Evolutionary conservation across 2,797 vertebrate genomes (phyloP).

Genomic region (Hipposideros larvatus): DNA sequence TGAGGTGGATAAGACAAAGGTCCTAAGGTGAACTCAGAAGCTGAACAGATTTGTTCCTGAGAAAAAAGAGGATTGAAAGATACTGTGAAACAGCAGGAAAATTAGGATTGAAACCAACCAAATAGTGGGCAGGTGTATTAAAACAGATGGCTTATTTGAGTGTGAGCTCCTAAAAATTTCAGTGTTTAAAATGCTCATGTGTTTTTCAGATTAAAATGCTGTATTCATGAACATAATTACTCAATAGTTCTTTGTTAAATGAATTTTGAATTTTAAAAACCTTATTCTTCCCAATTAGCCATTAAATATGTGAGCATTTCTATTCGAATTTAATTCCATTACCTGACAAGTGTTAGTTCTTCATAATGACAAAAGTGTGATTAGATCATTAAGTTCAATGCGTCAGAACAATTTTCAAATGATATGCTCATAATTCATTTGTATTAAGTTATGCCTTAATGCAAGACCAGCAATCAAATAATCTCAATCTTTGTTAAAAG

Average conservation of each 20-base stretch:
- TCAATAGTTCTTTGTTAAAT: constrained; percentile 84
- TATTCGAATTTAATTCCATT: constrained; percentile 86
- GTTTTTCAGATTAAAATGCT: constrained; percentile 82
- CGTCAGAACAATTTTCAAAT: constrained; percentile 65
- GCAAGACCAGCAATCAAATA: background rate
- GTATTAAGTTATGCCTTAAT: constrained; percentile 33
- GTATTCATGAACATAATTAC: constrained; percentile 85
- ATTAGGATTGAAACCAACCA: constrained; percentile 4
- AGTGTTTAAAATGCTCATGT: constrained; percentile 67
- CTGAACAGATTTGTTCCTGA: background rate
- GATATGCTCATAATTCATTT: constrained; percentile 33
- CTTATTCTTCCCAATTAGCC: constrained; percentile 81
- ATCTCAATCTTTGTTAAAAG: constrained; percentile 29
- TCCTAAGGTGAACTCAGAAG: constrained; percentile 24
- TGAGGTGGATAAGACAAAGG: constrained; percentile 46
- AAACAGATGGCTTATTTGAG: constrained; percentile 63
- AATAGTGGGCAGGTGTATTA: constrained; percentile 62
- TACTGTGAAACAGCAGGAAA: constrained; percentile 56
- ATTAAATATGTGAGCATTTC: constrained; percentile 82
- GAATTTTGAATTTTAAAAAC: constrained; percentile 86
- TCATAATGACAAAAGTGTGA: constrained; percentile 82
- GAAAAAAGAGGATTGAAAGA: constrained; percentile 36
- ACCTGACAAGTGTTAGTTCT: constrained; percentile 84
- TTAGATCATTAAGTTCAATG: constrained; percentile 80
- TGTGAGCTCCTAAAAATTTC: constrained; percentile 14